Evolutionary conservation across 2,888 invertebrate species (phyloP), one percentile per base, ranked within the genome.

Genomic region (Enchytraeus crypticus): DNA sequence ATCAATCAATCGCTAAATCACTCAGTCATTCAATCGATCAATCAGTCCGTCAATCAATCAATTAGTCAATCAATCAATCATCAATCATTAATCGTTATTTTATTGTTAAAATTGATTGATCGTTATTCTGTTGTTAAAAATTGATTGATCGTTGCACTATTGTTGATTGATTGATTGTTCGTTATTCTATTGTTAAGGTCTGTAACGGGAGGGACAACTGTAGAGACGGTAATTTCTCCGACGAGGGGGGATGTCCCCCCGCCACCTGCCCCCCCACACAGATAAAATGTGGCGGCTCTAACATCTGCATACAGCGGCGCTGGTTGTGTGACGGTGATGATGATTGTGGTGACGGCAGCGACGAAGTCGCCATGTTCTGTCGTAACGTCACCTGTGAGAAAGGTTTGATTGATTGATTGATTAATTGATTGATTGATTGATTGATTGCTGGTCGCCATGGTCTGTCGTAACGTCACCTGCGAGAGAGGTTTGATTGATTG

Each of bases 271-370:
- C n/a, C 21, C 29, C 51, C n/a, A 27, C 21, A 23, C 29, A 49
- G n/a, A 95, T 96, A 72, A 95, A 96, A 0, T 98, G 98, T 74
- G 86, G 86, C 33, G 96, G 95, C 78, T 73, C 67, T 58, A 74
- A 74, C 66, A 67, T 75, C 34, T 78, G 78, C 63, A 67, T 78
- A 38, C 64, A 67, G 2, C 59, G 72, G 8, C 67, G 68, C 45
- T 74, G 73, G 67, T 69, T 77, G 59, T 78, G 77, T 70, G 76
- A 78, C 61, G 76, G 77, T 0, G 74, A 75, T 56, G 70, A n/a
- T n/a, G n/a, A n/a, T n/a, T n/a, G n/a, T n/a, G n/a, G n/a, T n/a
- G n/a, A n/a, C n/a, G n/a, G n/a, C 53, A 68, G 71, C 8, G 78
- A 78, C 62, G 77, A 77, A 62, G 71, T 71, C 54, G 66, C 70